Percentiles rank a stretch among this genome's conserved stretches.
These are phyloP conservation scores for Globodera ellingtonae DNA, from an alignment of 1,140 invertebrate genomes.

Conservation along the genomic window DNA sequence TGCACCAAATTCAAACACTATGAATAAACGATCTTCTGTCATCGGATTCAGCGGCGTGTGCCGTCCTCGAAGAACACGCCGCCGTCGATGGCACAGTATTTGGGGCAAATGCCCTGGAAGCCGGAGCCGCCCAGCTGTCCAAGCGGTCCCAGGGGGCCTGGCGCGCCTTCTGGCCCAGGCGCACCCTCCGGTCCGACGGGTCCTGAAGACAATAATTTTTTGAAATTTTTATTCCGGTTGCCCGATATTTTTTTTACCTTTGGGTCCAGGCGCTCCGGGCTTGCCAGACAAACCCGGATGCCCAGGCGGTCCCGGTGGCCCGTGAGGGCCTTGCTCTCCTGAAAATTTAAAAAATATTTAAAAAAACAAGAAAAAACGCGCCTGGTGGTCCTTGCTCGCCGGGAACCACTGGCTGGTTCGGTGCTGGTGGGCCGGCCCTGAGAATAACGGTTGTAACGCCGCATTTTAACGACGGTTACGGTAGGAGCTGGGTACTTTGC, in stretches of 20 bases:
- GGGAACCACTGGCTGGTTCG: constrained; percentile 3
- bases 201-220: background rate
- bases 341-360: constrained; percentile 20
- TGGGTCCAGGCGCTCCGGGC: constrained; percentile 35
- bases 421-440: constrained; percentile 19
- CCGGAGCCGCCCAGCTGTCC: constrained; percentile 52
- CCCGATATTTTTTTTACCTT: constrained; percentile 10
- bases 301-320: constrained; percentile 32
- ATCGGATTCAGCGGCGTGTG: constrained; percentile 42
- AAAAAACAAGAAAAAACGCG: constrained; percentile 15
- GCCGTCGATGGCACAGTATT: constrained; percentile 53
- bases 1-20: too few relatives aligned
- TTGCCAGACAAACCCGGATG: constrained; percentile 26
- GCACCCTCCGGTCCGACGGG: constrained; percentile 4
- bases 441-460: background rate
- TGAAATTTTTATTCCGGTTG: too few relatives aligned
- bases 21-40: too few relatives aligned
- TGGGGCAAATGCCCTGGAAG: constrained; percentile 60
- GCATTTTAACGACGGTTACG: background rate
- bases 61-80: constrained; percentile 56
- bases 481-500: background rate
- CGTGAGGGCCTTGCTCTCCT: constrained; percentile 33
- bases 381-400: constrained; percentile 7
- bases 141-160: constrained; percentile 39
- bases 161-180: constrained; percentile 14